phyloP scores from a whole-genome alignment of 2,113 vertebrate genomes.

The Scomber japonicus region DNA sequence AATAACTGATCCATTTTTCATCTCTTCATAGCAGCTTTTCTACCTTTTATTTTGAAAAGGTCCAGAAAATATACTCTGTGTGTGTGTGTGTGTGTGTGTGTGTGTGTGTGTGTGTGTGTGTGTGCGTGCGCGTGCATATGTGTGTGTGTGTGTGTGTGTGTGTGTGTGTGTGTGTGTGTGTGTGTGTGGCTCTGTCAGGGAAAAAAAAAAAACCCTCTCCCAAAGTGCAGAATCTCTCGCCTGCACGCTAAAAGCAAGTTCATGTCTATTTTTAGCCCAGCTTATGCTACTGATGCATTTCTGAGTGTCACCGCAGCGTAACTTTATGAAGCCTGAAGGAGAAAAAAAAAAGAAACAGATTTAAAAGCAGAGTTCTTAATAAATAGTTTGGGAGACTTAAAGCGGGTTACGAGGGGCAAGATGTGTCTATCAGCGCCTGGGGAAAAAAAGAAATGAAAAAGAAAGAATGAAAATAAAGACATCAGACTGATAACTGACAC shows the following conservation, averaged over 20 bases:
- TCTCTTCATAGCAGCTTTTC: neutral
- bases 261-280: constrained; percentile 69
- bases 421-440: constrained; percentile 4
- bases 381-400: constrained; percentile 31
- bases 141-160: too few species aligned
- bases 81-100: too few species aligned
- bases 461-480: too few species aligned
- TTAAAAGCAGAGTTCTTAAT: constrained; percentile 42
- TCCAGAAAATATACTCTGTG: constrained; percentile 11
- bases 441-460: neutral
- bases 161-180: too few species aligned
- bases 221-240: constrained; percentile 76
- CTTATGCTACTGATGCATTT: constrained; percentile 50
- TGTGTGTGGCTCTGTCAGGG: constrained; percentile 21
- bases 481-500: too few species aligned
- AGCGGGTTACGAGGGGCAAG: constrained; percentile 18
- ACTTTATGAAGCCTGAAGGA: constrained; percentile 59
- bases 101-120: too few species aligned
- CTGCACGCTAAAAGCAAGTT: constrained; percentile 60
- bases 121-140: too few species aligned
- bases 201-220: neutral
- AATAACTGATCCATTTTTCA: too few species aligned
- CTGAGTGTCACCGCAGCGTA: constrained; percentile 52
- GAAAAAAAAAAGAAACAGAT: constrained; percentile 42
- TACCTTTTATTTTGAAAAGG: constrained; percentile 20